Evolutionary conservation across 2,888 invertebrate species (phyloP).

Genomic region (Ophion slaviceki): DNA sequence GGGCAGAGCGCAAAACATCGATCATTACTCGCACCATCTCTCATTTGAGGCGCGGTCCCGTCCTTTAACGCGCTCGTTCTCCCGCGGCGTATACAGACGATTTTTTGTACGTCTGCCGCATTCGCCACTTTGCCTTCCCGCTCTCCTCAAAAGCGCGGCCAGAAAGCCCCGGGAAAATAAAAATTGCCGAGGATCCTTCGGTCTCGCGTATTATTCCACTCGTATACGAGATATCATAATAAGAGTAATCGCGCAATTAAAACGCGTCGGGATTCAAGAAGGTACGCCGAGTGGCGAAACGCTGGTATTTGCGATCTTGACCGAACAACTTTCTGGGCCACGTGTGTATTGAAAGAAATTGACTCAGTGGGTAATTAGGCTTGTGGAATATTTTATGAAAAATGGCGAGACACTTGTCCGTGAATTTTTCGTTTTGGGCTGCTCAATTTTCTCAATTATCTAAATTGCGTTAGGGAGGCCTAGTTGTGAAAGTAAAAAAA

Average conservation of each 20-base stretch:
- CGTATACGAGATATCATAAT: conserved; percentile 14
- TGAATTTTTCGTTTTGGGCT: no score
- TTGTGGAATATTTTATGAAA: background rate
- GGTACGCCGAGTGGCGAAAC: conserved; percentile 15
- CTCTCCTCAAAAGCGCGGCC: conserved; percentile 23
- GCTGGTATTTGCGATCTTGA: background rate
- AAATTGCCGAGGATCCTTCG: conserved; percentile 26
- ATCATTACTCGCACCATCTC: conserved; percentile 74
- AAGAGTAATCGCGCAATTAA: conserved; percentile 41
- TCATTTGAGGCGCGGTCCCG: conserved; percentile 53
- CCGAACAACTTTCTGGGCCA: conserved; percentile 13
- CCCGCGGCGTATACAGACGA: conserved; percentile 35
- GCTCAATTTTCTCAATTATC: no score
- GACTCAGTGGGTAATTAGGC: background rate
- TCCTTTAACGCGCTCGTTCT: conserved; percentile 56
- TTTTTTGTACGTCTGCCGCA: conserved; percentile 60
- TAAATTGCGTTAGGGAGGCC: no score
- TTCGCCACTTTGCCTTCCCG: background rate
- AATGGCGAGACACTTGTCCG: no score
- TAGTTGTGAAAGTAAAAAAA: no score
- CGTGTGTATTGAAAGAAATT: background rate
- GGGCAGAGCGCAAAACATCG: conserved; percentile 72
- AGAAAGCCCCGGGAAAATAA: conserved; percentile 23
- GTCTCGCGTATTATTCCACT: background rate
- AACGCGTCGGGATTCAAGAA: background rate